Evolutionary conservation across 92 coral and sea anemone genomes (phyloP).

Genomic region (Galaxea fascicularis): DNA sequence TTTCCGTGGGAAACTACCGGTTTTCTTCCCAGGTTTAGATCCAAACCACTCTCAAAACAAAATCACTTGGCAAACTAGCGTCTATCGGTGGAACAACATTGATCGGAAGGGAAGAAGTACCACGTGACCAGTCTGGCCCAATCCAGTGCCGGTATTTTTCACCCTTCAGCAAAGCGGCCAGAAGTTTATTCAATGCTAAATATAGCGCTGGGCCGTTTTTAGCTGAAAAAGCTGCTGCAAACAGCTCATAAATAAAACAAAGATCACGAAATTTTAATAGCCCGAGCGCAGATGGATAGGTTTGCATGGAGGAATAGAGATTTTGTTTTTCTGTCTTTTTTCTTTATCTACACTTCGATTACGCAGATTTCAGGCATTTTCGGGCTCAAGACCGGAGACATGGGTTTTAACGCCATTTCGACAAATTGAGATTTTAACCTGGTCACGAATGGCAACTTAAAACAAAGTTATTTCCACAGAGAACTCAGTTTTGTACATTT

Average conservation of each 20-base stretch:
- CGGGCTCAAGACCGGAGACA: too few relatives aligned
- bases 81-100: slow-evolving; percentile 75
- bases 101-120: slow-evolving; percentile 87
- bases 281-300: neutral
- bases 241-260: slow-evolving; percentile 22
- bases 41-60: slow-evolving; percentile 35
- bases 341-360: too few relatives aligned
- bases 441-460: too few relatives aligned
- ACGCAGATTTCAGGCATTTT: too few relatives aligned
- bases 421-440: too few relatives aligned
- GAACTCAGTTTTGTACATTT: too few relatives aligned
- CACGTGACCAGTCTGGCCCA: slow-evolving; percentile 84
- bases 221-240: slow-evolving; percentile 31
- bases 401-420: too few relatives aligned
- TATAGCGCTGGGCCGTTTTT: slow-evolving; percentile 52
- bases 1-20: slow-evolving; percentile 28
- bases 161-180: slow-evolving; percentile 40
- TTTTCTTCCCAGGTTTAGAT: slow-evolving; percentile 2
- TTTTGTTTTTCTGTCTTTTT: too few relatives aligned
- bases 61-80: slow-evolving; percentile 60
- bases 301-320: too few relatives aligned
- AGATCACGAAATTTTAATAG: neutral
- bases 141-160: slow-evolving; percentile 63
- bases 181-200: slow-evolving; percentile 50
- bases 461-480: too few relatives aligned